These are phyloP conservation scores for Chirona hameri DNA, from an alignment of 2,888 invertebrate species.

Conservation along the genomic window DNA sequence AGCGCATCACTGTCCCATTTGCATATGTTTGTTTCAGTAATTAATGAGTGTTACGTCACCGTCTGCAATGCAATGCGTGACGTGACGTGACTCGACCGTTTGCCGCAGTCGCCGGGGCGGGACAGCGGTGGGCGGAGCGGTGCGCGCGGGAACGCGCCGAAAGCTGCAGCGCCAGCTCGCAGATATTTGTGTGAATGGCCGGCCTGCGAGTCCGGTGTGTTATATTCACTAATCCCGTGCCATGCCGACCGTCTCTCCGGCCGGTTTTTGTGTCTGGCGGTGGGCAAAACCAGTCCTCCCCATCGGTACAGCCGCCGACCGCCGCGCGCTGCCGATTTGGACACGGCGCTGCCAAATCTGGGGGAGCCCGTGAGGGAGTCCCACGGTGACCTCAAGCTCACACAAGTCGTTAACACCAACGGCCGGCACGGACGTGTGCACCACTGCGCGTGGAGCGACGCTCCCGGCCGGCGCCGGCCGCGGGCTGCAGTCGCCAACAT, in stretches of 20 bases:
- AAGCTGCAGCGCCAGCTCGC: too few relatives aligned
- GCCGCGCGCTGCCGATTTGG: not conserved
- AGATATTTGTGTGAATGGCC: not conserved
- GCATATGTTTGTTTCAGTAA: slow-evolving; percentile 3
- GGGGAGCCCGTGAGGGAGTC: not conserved
- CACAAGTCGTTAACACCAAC: not conserved
- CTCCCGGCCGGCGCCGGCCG: not conserved
- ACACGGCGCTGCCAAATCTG: not conserved
- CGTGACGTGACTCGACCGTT: not conserved
- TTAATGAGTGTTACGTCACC: not conserved
- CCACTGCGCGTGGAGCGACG: not conserved
- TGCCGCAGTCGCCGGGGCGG: too few relatives aligned
- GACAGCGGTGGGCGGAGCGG: too few relatives aligned
- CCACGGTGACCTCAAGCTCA: not conserved
- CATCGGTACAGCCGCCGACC: not conserved
- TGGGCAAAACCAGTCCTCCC: not conserved
- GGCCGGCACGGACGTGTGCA: not conserved
- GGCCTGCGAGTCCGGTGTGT: not conserved
- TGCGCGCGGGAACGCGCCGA: too few relatives aligned
- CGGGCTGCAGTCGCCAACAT: not conserved
- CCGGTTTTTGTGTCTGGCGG: not conserved
- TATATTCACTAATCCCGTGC: not conserved
- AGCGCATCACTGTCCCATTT: not conserved
- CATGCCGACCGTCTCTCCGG: not conserved
- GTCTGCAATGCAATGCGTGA: not conserved